phyloP scores from a whole-genome alignment of 2,113 vertebrate genomes.

The Notothenia coriiceps region DNA sequence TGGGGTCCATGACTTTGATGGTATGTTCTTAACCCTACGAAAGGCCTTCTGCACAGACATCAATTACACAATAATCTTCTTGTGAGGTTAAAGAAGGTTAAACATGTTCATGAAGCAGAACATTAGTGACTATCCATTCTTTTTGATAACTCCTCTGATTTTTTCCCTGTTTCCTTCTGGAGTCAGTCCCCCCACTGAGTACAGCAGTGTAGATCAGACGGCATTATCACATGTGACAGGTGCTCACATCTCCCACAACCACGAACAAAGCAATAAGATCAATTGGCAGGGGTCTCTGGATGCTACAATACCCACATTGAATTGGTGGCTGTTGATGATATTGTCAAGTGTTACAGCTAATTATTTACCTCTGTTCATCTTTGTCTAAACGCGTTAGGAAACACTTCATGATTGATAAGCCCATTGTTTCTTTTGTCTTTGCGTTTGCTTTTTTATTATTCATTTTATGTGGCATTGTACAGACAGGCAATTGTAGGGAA shows the following conservation, averaged over 20 bases:
- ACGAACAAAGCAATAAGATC: conserved; percentile 63
- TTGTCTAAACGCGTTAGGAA: conserved; percentile 63
- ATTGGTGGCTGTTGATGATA: conserved; percentile 72
- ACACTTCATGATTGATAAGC: conserved; percentile 75
- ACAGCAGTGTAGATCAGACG: conserved; percentile 57
- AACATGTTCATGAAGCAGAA: neutral
- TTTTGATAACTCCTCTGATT: conserved; percentile 3
- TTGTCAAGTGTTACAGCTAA: conserved; percentile 73
- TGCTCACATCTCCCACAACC: conserved; percentile 59
- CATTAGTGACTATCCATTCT: conserved; percentile 9
- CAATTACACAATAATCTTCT: neutral
- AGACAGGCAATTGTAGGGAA: conserved; percentile 80
- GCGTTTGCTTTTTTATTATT: conserved; percentile 81
- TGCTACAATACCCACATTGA: conserved; percentile 72
- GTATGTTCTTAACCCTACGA: neutral
- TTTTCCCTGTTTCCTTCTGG: conserved; percentile 13
- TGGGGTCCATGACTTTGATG: conserved; percentile 7
- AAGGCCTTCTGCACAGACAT: neutral
- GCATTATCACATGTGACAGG: conserved; percentile 63
- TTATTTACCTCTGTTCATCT: conserved; percentile 80
- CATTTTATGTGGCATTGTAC: conserved; percentile 69
- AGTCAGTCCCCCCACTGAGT: conserved; percentile 29
- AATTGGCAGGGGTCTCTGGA: conserved; percentile 68
- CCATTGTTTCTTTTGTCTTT: conserved; percentile 79
- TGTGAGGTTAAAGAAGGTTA: conserved; percentile 3